These are phyloP conservation scores for Penelope pileata DNA, from an alignment of 2,113 vertebrate species.

Conservation along the genomic window DNA sequence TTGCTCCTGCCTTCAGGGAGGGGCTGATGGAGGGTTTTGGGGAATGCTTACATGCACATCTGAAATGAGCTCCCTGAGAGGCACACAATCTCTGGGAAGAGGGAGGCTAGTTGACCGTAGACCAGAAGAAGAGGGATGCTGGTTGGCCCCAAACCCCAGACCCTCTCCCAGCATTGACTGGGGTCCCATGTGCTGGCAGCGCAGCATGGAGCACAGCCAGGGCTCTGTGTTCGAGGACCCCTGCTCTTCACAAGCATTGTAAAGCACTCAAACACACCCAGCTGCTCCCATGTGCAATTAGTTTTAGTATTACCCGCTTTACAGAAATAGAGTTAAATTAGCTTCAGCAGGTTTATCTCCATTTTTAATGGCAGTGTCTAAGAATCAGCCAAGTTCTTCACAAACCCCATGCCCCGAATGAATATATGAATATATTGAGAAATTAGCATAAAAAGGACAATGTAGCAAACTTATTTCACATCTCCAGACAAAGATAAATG, in stretches of 20 bases:
- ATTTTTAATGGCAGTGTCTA: slow-evolving; percentile 21
- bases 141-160: neutral
- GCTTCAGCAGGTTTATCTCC: slow-evolving; percentile 7
- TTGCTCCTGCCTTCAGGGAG: neutral
- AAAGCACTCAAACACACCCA: neutral
- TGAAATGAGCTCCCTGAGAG: neutral
- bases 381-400: neutral
- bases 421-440: slow-evolving; percentile 22
- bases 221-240: neutral
- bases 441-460: slow-evolving; percentile 39
- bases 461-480: slow-evolving; percentile 12
- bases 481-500: slow-evolving; percentile 52
- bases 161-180: neutral
- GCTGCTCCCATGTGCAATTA: neutral
- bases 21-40: neutral
- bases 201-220: neutral
- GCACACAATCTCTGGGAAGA: neutral
- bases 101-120: neutral
- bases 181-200: neutral
- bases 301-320: slow-evolving; percentile 9
- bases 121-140: too few relatives aligned
- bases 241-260: neutral
- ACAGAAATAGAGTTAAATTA: slow-evolving; percentile 17
- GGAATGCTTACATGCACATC: neutral
- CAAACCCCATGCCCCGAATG: neutral